Evolutionary conservation across 2,797 vertebrate species (phyloP).

Genomic region (Xiphorhynchus erythropygius): DNA sequence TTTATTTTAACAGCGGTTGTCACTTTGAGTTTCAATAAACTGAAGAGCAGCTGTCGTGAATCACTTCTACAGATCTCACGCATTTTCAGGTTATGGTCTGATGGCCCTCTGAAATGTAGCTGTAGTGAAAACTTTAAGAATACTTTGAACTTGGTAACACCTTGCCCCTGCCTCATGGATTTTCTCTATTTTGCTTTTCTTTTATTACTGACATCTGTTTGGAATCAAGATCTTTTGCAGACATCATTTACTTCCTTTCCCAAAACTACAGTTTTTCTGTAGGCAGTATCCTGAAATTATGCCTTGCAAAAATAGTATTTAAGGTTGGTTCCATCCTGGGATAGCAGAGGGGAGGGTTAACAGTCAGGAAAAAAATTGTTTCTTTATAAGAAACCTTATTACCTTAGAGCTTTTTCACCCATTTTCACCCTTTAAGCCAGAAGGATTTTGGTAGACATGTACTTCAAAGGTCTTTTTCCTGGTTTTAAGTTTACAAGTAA

Average conservation of each 20-base stretch:
- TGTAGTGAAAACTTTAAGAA: background rate
- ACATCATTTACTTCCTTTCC: background rate
- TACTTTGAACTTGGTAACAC: background rate
- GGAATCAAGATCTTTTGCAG: background rate
- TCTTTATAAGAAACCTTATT: background rate
- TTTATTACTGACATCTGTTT: background rate
- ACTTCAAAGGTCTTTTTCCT: background rate
- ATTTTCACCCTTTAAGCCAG: background rate
- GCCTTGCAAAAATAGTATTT: background rate
- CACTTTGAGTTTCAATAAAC: background rate
- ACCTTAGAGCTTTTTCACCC: background rate
- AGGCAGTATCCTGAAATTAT: background rate
- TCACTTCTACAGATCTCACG: background rate
- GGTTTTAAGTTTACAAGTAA: background rate
- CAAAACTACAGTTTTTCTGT: background rate
- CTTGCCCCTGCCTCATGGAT: background rate
- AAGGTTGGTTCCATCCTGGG: background rate
- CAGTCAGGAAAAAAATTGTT: background rate
- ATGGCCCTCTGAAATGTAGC: background rate
- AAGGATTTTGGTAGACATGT: background rate
- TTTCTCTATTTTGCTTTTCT: background rate
- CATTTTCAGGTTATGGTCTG: background rate
- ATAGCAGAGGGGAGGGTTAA: background rate
- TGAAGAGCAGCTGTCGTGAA: background rate
- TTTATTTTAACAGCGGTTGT: background rate